Percentiles rank a stretch among this genome's conserved stretches.
Evolutionary conservation across 2,113 vertebrate species (phyloP).

Genomic region (Spilogale gracilis): DNA sequence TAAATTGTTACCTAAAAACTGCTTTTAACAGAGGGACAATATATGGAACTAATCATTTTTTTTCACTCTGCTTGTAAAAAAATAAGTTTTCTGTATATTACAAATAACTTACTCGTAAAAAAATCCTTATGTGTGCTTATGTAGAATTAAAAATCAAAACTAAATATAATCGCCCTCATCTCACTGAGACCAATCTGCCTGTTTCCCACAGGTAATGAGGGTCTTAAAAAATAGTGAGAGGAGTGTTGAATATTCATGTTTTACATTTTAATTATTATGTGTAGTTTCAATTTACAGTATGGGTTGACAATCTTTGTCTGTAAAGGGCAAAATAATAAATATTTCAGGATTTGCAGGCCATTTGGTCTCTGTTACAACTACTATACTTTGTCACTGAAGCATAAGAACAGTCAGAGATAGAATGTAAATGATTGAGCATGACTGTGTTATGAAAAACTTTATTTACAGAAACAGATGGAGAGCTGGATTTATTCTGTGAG

Average conservation of each 20-base stretch:
- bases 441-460: neutral
- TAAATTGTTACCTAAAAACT: constrained; percentile 3
- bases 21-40: neutral
- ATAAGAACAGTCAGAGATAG: neutral
- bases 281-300: neutral
- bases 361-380: neutral
- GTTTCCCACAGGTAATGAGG: neutral
- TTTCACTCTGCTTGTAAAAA: neutral
- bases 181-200: neutral
- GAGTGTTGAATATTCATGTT: neutral
- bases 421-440: neutral
- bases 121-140: neutral
- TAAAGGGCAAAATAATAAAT: neutral
- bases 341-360: neutral
- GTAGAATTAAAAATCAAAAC: constrained; percentile 12
- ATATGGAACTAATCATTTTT: neutral
- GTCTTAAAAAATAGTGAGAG: neutral
- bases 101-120: neutral
- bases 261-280: neutral
- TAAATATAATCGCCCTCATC: neutral
- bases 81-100: neutral
- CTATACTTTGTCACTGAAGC: neutral
- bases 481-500: neutral
- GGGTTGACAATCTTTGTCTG: neutral
- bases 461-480: neutral